Base-by-base conservation (phyloP, 1,140 invertebrate species). In the Leptinotarsa defecta region DNA sequence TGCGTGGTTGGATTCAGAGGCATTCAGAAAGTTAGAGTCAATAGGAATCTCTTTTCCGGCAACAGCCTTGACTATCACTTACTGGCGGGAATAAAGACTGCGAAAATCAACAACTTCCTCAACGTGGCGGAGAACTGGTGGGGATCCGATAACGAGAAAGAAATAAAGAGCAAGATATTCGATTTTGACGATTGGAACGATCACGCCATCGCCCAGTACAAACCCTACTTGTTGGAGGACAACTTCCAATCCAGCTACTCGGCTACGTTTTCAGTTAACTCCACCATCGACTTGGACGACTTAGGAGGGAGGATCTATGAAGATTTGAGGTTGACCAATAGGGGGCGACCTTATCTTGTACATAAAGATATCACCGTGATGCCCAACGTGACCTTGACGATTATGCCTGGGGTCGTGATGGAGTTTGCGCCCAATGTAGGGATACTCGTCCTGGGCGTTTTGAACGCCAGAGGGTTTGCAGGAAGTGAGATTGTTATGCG, bases 141-240 rank as follows among this genome's bases (percentile, higher is more conserved):
- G 98, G 98, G 97, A 11, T 93, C 91, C 4, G 86, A 86, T 3
- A 89, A 94, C 71, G 89, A 93, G 61, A 84, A 84, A 6, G 86
- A 88, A 48, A 99, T 99, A 43, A 89, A 91, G 77, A 89, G 91
- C 67, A 90, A 92, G 83, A 98, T 99, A 79, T 99, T 99, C 86
- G 98, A 99, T 87, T 99, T 99, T 88, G 97, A 99, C 86, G 98
- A 99, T 84, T 99, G 98, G 98, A 99, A 99, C 84, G 96, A 96
- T 86, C 97, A 97, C 85, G 96, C 97, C 0, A 91, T 97, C 52
- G 97, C 96, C 0, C 89, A 92, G 20, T 99, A 94, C 85, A 89
- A 91, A 74, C 98, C 97, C 0, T 99, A 92, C 85, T 88, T 98
- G 57, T 89, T 92, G 57, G 91, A 92, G 83, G 90, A 95, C 80